phyloP scores from a whole-genome alignment of 2,797 vertebrate species.

The Trematomus bernacchii region DNA sequence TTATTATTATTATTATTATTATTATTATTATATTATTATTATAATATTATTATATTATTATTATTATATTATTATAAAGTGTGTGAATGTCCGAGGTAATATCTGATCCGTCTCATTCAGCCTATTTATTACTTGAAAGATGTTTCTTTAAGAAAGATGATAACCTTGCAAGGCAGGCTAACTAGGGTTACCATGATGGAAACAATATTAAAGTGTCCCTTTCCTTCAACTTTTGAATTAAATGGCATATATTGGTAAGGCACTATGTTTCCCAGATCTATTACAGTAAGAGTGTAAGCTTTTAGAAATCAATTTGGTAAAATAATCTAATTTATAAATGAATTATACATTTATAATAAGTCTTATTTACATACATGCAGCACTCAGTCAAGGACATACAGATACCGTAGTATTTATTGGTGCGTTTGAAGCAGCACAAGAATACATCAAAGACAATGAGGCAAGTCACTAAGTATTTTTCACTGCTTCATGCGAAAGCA shows the following conservation, averaged over 20 bases:
- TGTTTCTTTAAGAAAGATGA: neutral
- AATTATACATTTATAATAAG: too few species aligned
- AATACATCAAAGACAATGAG: constrained; percentile 84
- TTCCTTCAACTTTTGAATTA: neutral
- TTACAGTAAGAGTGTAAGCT: neutral
- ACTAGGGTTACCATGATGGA: neutral
- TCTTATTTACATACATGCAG: constrained; percentile 8
- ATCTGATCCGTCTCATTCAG: neutral
- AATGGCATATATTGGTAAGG: neutral
- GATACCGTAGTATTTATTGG: constrained; percentile 82
- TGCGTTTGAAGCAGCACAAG: constrained; percentile 81
- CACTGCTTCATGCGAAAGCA: constrained; percentile 87
- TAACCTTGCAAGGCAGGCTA: neutral
- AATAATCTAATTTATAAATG: neutral
- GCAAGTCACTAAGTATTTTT: constrained; percentile 79
- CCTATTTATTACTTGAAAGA: neutral
- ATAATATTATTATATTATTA: too few species aligned
- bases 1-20: too few species aligned
- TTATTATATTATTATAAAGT: neutral
- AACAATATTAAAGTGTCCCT: neutral
- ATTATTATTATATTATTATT: too few species aligned
- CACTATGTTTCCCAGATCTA: neutral
- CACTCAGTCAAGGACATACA: constrained; percentile 51
- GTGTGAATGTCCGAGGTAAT: neutral
- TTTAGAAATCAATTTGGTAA: neutral